Base-by-base conservation (phyloP, 2,888 invertebrate genomes). In the Cheilosia pagana region DNA sequence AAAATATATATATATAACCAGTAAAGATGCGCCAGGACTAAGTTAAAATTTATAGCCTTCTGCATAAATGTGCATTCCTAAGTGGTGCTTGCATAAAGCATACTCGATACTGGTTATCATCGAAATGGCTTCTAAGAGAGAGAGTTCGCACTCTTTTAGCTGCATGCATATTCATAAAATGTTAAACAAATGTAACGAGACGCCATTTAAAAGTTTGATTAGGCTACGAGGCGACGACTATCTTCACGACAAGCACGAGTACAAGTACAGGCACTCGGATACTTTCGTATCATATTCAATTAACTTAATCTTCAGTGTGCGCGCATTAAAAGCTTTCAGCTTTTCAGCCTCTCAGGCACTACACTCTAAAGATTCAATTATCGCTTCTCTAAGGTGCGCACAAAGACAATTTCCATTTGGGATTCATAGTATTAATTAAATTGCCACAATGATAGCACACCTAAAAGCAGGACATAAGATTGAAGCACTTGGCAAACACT, bases 361-460 rank as follows among this genome's bases (percentile, higher is more conserved):
- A 16, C 39, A 35, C 60, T 65, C 43, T 21, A 60, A 81, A 85
- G 85, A 81, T 85, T 76, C 76, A 81, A 85, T 85, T 85, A 85
- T 85, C 71, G 28, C 71, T 14, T 53, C 39, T 62, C 65, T 48
- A 71, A 79, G 75, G 70, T 79, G 65, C 63, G 60, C 43, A 28
- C 28, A 70, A 55, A 71, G 85, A 85, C 81, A 76, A 76, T 85
- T 85, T 53, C 74, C 74, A 81, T 75, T 52, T 70, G 55, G 43
- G 60, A 75, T 71, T 85, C 85, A 81, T 81, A 85, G 70, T 71
- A 85, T 85, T 85, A 85, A 85, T 85, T 85, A 85, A 81, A 85
- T 85, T 75, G 83, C 83, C 83, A 75, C 83, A 81, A 67, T 85
- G 85, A 67, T 75, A 76, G 76, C 65, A 52, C 39, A 52, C 81